Conservation (phyloP, 2,888 invertebrate genomes). For the Tolmerus cingulatus region DNA sequence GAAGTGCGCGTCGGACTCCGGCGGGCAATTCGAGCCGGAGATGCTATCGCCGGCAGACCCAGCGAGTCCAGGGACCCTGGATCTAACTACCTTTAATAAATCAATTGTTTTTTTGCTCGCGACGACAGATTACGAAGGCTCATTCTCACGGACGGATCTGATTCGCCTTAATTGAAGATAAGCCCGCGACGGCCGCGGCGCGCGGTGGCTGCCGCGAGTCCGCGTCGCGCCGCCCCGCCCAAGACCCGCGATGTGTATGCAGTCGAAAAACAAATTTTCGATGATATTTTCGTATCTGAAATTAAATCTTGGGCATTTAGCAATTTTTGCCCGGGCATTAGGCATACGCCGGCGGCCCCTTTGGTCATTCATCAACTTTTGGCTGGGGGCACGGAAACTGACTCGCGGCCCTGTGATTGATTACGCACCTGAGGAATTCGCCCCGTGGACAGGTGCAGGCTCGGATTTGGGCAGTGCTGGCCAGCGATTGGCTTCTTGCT, state of each 20-base stretch:
- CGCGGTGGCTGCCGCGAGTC: neutral
- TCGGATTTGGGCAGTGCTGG: neutral
- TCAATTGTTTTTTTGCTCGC: slow-evolving; percentile 26
- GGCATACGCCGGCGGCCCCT: slow-evolving; percentile 4
- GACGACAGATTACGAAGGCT: slow-evolving; percentile 35
- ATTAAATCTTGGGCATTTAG: slow-evolving; percentile 33
- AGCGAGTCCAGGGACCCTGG: neutral
- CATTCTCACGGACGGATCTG: slow-evolving; percentile 29
- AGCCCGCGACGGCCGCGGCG: neutral
- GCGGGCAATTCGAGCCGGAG: slow-evolving; percentile 4
- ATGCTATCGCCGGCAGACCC: slow-evolving; percentile 3
- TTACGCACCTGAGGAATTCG: neutral
- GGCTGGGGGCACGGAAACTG: neutral
- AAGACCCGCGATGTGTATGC: neutral
- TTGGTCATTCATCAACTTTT: slow-evolving; percentile 30
- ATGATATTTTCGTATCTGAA: slow-evolving; percentile 38
- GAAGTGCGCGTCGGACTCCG: neutral
- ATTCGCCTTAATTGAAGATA: slow-evolving; percentile 29
- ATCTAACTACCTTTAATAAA: slow-evolving; percentile 36
- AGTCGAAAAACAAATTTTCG: slow-evolving; percentile 30
- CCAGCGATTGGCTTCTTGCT: neutral
- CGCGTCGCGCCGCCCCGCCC: neutral
- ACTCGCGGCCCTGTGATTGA: slow-evolving; percentile 16
- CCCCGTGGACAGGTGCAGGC: slow-evolving; percentile 2
- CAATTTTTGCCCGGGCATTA: slow-evolving; percentile 31